Base-by-base conservation (phyloP, 37 sponge, comb jelly and placozoan genomes). In the Ephydatia muelleri region DNA sequence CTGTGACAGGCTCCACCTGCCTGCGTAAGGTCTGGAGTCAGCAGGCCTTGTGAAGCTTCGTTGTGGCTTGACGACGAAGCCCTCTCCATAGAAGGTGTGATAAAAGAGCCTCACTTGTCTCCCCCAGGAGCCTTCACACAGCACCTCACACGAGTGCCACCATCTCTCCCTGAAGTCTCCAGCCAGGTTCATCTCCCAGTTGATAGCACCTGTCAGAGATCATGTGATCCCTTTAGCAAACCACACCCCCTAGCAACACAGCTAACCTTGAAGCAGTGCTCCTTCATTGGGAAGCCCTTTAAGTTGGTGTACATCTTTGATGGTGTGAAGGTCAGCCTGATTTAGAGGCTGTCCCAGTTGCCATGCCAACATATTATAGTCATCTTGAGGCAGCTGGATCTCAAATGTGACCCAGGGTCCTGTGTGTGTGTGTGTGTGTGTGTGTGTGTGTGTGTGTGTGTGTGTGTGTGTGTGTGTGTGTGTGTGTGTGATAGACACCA, bases 361-460 rank as follows among this genome's bases (percentile, higher is more conserved):
- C 96, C 96, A 96, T 14, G 93, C 91, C 40, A 96, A 76, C 48
- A 96, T 75, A 76, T 96, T 85, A 80, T 84, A 96, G 88, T 96
- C 96, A 81, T 96, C 96, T 75, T 96, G 96, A 38, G 96, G 93
- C 27, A 90, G 84, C 68, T 96, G 96, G 39, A 96, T 88, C 75
- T 96, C 96, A 86, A 96, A 96, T 14, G 96, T 96, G 4, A 82
- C 75, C 96, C 96, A 96, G 12, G 96, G 96, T 8, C 96, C 89
- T 85, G 27, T 26, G 26, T 37, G 22, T 68, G 35, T 68, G 37
- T 14, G 9, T 57, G 57, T 57, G 16, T 11, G 16, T 57, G 57
- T 4, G 47, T 43, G 47, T 43, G 47, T 43, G 47, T 43, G 47
- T 43, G 47, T 43, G 47, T 43, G 47, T 43, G 47, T 43, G 47